These are phyloP conservation scores for Ariopsis seemanni DNA, from an alignment of 2,113 vertebrate species.

Conservation along the genomic window DNA sequence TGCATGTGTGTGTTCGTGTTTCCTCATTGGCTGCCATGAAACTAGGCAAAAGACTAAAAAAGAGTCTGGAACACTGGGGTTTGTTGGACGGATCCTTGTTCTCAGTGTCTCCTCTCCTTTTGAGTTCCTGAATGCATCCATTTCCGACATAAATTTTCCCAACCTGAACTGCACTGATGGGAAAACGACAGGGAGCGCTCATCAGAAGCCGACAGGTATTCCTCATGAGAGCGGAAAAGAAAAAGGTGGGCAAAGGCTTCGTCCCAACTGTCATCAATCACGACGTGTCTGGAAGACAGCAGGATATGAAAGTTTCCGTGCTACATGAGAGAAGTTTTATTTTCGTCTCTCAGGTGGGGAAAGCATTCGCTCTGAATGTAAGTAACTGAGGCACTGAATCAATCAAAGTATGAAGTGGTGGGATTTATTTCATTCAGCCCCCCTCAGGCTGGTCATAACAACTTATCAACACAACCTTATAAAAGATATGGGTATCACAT, in stretches of 20 bases:
- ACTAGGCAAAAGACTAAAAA: slow-evolving; percentile 35
- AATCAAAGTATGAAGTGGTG: neutral
- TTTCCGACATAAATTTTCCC: slow-evolving; percentile 23
- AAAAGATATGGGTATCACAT: neutral
- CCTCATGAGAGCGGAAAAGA: neutral
- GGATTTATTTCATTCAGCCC: slow-evolving; percentile 4
- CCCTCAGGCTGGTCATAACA: neutral
- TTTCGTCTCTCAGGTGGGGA: neutral
- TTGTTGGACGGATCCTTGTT: slow-evolving; percentile 28
- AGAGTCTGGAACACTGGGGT: slow-evolving; percentile 32
- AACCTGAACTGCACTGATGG: slow-evolving; percentile 17
- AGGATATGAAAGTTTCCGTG: slow-evolving; percentile 32
- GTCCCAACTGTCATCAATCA: slow-evolving; percentile 34
- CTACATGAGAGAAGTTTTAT: slow-evolving; percentile 20
- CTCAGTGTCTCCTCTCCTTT: neutral
- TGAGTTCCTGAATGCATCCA: neutral
- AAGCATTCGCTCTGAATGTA: neutral
- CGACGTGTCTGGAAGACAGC: neutral
- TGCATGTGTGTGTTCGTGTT: slow-evolving; percentile 3
- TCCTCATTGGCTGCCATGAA: slow-evolving; percentile 30
- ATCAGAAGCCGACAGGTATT: slow-evolving; percentile 3
- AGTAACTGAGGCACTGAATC: neutral
- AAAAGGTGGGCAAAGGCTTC: neutral
- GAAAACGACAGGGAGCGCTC: slow-evolving; percentile 11
- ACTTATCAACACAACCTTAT: neutral